Conservation (phyloP, 2,797 vertebrate species). For the Syngnathus rostellatus region DNA sequence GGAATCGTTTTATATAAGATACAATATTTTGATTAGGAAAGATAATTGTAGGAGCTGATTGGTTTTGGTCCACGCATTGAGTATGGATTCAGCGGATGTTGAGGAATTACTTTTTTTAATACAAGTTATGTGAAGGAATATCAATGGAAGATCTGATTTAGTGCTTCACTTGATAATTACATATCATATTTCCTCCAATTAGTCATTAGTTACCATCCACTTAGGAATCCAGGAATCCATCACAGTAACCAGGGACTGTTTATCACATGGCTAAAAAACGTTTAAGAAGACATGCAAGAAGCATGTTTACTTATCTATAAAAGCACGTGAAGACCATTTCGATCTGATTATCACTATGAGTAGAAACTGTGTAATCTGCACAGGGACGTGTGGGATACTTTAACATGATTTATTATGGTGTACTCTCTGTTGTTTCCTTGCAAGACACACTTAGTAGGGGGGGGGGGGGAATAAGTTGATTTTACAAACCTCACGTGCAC, state of each 20-base stretch:
- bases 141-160: too few relatives aligned
- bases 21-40: neutral
- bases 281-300: neutral
- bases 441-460: neutral
- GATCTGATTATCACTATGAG: neutral
- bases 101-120: neutral
- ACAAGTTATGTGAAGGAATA: too few relatives aligned
- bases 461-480: conserved; percentile 2
- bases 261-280: neutral
- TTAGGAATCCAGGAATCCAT: neutral
- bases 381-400: neutral
- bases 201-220: too few relatives aligned
- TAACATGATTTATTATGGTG: neutral
- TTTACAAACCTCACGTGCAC: neutral
- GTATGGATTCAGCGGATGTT: neutral
- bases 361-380: neutral
- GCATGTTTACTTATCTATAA: neutral
- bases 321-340: neutral
- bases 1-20: neutral
- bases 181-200: too few relatives aligned
- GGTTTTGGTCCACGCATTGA: neutral
- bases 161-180: too few relatives aligned
- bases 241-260: neutral
- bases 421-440: neutral
- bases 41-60: neutral